Evolutionary conservation across 2,797 vertebrate species (phyloP).

Genomic region (Acomys russatus): DNA sequence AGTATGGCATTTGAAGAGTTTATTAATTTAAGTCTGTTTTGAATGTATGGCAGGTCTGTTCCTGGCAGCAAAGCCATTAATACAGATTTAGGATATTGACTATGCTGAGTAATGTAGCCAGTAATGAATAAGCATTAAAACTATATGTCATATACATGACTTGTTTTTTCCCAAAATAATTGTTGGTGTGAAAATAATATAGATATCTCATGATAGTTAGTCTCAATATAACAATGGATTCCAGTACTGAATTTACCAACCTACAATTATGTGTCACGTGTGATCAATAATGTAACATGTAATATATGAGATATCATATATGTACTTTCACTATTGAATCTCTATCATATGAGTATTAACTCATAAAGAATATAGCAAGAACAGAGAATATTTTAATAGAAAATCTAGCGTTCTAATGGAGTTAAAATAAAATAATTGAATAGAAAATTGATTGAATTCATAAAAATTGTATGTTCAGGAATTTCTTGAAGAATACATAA

Average conservation of each 20-base stretch:
- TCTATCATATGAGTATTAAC: neutral
- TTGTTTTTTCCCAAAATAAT: neutral
- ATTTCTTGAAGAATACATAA: neutral
- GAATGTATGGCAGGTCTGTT: too few species aligned
- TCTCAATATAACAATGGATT: too few species aligned
- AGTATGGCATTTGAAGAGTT: too few species aligned
- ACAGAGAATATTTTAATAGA: neutral
- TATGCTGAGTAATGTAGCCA: neutral
- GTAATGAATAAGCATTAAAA: neutral
- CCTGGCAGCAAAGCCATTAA: too few species aligned
- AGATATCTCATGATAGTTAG: neutral
- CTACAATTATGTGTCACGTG: neutral
- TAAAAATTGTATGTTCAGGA: neutral
- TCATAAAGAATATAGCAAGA: neutral
- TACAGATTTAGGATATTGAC: neutral
- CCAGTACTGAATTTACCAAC: too few species aligned
- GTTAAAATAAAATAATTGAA: neutral
- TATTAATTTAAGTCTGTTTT: too few species aligned
- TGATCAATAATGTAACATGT: neutral
- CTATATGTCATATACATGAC: neutral
- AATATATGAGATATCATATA: neutral
- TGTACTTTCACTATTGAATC: neutral
- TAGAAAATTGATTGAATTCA: neutral
- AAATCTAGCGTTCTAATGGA: neutral
- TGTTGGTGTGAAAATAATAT: neutral